These are phyloP conservation scores for Leptatherina wallacei DNA, from an alignment of 2,797 vertebrate genomes.

Conservation along the genomic window DNA sequence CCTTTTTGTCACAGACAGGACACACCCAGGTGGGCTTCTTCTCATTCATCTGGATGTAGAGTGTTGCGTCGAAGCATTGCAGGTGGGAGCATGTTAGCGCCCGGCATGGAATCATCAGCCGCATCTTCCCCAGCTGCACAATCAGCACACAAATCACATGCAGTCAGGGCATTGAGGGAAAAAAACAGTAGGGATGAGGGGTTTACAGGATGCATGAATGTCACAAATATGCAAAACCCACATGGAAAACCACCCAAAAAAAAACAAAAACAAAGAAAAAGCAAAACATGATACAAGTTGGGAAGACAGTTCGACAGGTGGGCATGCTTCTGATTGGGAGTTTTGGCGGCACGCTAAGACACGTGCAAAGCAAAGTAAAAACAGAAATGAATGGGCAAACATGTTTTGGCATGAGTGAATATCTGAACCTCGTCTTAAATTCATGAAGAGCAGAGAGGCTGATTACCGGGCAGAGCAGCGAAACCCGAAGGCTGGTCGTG, in stretches of 20 bases:
- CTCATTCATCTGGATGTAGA: slow-evolving; percentile 99
- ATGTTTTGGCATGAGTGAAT: slow-evolving; percentile 35
- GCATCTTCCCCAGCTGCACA: slow-evolving; percentile 94
- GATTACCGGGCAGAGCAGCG: slow-evolving; percentile 95
- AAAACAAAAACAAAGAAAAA: no score
- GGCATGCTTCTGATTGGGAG: neutral
- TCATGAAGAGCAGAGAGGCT: slow-evolving; percentile 5
- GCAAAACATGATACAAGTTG: slow-evolving; percentile 4
- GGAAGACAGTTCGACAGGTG: slow-evolving; percentile 28
- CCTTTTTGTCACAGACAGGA: slow-evolving; percentile 98
- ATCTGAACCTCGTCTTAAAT: slow-evolving; percentile 4
- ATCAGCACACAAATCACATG: slow-evolving; percentile 20
- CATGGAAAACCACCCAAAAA: slow-evolving; percentile 12
- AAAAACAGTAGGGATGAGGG: slow-evolving; percentile 24
- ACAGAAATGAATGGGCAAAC: slow-evolving; percentile 26
- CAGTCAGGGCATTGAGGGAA: slow-evolving; percentile 35
- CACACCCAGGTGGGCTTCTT: slow-evolving; percentile 99
- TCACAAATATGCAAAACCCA: slow-evolving; percentile 46
- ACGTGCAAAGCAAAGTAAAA: slow-evolving; percentile 2
- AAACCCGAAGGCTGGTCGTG: slow-evolving; percentile 96
- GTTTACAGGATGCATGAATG: slow-evolving; percentile 18
- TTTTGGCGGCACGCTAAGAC: slow-evolving; percentile 27
- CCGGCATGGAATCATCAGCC: slow-evolving; percentile 94
- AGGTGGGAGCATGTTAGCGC: slow-evolving; percentile 96
- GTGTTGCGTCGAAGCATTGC: slow-evolving; percentile 96